Evolutionary conservation across 37 sponge, comb jelly and placozoan genomes (phyloP), one percentile per base, ranked within the genome.

Genomic region (Chondrilla cf. caribensis): DNA sequence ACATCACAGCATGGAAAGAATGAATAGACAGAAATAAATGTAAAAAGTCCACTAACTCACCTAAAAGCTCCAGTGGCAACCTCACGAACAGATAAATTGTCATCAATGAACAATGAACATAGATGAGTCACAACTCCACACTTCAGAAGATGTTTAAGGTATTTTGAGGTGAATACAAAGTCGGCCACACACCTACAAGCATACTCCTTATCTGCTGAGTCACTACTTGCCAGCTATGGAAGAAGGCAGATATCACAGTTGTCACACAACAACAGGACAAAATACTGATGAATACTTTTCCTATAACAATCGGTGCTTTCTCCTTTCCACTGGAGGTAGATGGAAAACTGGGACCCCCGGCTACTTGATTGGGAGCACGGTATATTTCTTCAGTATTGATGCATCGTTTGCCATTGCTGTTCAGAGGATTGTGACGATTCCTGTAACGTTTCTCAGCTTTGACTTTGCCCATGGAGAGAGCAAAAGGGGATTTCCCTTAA

Each of bases 391-490:
- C 64, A 29, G 7, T n/a, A n/a, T 62, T 15, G 15, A 19, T 37
- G n/a, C 76, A n/a, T 6, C 24, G 42, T 43, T 37, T 39, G 43
- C 44, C 44, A 4, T 40, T 39, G 21, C 2, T 43, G 24, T 28
- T 17, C 1, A 73, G 41, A 73, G 76, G 76, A 37, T 73, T 6
- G 19, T 73, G 44, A 24, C 76, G 38, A 38, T 73, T 39, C 44
- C 76, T 73, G 43, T 39, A 73, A 1, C 76, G 76, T 43, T 37
- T 73, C n/a, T 4, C 76, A n/a, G n/a, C n/a, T 43, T 73, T 73
- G 38, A 40, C 43, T 37, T 73, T 73, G 44, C 76, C 76, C 76
- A 73, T 73, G 14, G 31, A 5, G 39, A 29, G 37, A 9, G 40
- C 72, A 21, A 18, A 9, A 29, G 72, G 40, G 9, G 6, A 22